Evolutionary conservation across 2,888 invertebrate species (phyloP).

Genomic region (Stegana nigrithorax): DNA sequence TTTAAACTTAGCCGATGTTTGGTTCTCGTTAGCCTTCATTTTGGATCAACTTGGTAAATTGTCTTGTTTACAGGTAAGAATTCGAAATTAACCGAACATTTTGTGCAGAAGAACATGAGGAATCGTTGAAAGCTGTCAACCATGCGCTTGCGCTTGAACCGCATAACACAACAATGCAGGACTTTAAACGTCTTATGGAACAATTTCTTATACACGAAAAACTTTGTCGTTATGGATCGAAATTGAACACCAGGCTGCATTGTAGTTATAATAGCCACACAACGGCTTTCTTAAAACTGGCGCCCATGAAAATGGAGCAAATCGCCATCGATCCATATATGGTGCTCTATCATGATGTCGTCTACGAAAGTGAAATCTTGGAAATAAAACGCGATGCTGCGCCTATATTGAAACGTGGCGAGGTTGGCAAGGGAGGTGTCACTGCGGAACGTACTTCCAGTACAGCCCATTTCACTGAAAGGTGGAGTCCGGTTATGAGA

Average conservation of each 20-base stretch:
- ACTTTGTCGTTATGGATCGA: neutral
- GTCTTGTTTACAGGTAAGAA: constrained; percentile 1
- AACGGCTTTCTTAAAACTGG: constrained; percentile 24
- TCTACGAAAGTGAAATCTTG: constrained; percentile 25
- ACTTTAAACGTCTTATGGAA: neutral
- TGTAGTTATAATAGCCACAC: constrained; percentile 27
- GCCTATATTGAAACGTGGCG: constrained; percentile 9
- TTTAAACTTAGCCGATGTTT: neutral
- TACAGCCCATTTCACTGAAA: neutral
- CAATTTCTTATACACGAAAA: neutral
- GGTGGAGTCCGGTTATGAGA: neutral
- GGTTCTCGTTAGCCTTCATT: neutral
- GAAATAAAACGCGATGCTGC: neutral
- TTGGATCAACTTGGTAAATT: neutral
- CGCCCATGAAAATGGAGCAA: constrained; percentile 28
- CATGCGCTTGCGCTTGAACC: neutral
- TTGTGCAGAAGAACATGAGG: neutral
- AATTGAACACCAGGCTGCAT: neutral
- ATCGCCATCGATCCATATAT: constrained; percentile 22
- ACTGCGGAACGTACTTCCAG: neutral
- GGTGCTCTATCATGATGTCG: constrained; percentile 28
- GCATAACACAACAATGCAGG: neutral
- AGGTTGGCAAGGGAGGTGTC: neutral
- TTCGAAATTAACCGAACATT: neutral
- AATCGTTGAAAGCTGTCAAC: neutral